Evolutionary conservation across 2,888 invertebrate genomes (phyloP).

Genomic region (Dynastes grantii): DNA sequence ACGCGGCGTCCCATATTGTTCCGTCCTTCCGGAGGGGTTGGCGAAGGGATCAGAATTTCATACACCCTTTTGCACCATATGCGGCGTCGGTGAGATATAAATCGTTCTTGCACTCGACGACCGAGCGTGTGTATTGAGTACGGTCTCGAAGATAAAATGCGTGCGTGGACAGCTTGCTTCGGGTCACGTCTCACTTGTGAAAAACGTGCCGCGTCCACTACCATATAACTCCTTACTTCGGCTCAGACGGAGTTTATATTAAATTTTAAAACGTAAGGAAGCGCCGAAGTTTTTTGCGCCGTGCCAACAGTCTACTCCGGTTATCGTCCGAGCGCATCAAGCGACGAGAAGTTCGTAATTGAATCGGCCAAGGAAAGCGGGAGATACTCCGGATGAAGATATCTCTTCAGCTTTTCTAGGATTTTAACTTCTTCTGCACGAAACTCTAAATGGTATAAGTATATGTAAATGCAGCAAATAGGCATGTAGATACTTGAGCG

Average conservation of each 20-base stretch:
- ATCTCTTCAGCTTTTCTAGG: slow-evolving; percentile 21
- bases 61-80: slow-evolving; percentile 38
- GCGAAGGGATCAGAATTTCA: slow-evolving; percentile 14
- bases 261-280: slow-evolving; percentile 32
- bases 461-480: slow-evolving; percentile 16
- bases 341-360: slow-evolving; percentile 37
- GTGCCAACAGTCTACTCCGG: slow-evolving; percentile 16
- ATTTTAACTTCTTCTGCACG: slow-evolving; percentile 7
- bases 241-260: slow-evolving; percentile 10
- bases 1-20: slow-evolving; percentile 26
- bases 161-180: slow-evolving; percentile 18
- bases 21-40: background rate
- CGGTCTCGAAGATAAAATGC: slow-evolving; percentile 43
- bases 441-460: slow-evolving; percentile 12
- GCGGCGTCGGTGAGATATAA: slow-evolving; percentile 39
- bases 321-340: slow-evolving; percentile 3
- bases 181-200: slow-evolving; percentile 41
- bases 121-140: slow-evolving; percentile 23
- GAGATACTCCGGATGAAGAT: slow-evolving; percentile 18
- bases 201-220: slow-evolving; percentile 21
- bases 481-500: background rate
- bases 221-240: slow-evolving; percentile 4
- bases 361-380: slow-evolving; percentile 19
- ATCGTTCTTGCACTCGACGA: slow-evolving; percentile 30
- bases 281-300: background rate